Percentiles rank a stretch among this genome's conserved stretches.
phyloP scores from a whole-genome alignment of 2,113 vertebrate species.

The Meleagris gallopavo region DNA sequence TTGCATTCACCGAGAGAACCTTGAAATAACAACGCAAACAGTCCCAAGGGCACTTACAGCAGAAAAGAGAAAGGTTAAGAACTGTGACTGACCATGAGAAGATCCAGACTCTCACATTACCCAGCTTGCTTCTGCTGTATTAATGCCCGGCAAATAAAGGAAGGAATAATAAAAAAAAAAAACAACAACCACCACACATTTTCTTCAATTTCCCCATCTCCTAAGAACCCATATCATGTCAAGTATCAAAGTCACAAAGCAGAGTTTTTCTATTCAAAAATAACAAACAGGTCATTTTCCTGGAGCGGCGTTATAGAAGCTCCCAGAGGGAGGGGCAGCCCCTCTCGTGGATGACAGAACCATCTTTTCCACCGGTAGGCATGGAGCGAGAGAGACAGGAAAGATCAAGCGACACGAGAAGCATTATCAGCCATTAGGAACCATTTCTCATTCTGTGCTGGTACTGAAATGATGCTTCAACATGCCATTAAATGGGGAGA shows the following conservation, averaged over 20 bases:
- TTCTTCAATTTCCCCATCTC: neutral
- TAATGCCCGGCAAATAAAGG: neutral
- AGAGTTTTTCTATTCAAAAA: neutral
- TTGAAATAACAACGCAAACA: neutral
- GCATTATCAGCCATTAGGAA: neutral
- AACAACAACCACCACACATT: neutral
- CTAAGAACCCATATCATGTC: neutral
- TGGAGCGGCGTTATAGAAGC: rapidly evolving
- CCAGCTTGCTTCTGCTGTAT: neutral
- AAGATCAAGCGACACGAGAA: rapidly evolving
- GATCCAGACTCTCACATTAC: neutral
- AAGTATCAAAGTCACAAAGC: neutral
- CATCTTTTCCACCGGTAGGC: neutral
- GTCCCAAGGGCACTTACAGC: neutral
- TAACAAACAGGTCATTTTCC: neutral
- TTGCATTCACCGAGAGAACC: neutral
- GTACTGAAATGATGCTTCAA: neutral
- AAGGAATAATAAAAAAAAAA: neutral
- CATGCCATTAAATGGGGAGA: neutral
- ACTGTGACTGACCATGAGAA: neutral
- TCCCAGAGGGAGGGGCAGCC: neutral
- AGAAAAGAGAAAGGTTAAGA: neutral
- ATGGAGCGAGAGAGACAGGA: neutral
- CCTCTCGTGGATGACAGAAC: neutral
- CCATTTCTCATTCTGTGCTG: neutral